Conservation (phyloP, 2,888 invertebrate genomes). For the Phengaris arion region DNA sequence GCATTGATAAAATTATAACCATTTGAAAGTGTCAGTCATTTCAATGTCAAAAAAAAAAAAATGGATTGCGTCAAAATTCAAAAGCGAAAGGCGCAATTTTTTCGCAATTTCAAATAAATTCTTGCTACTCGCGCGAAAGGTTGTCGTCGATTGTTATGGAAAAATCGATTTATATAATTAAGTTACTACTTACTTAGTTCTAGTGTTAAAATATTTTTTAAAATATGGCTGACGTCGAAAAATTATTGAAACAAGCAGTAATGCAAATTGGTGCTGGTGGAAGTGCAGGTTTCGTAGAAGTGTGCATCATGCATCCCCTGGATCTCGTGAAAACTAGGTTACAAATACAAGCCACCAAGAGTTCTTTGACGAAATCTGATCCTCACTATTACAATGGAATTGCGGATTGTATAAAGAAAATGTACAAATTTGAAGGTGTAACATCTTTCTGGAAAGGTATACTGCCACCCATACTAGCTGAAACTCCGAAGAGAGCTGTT, state of each 20-base stretch:
- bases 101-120: slow-evolving; percentile 42
- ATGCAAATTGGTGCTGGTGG: slow-evolving; percentile 94
- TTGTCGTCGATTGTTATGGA: slow-evolving; percentile 35
- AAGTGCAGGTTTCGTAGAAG: slow-evolving; percentile 95
- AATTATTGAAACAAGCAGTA: slow-evolving; percentile 82
- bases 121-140: slow-evolving; percentile 28
- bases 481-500: slow-evolving; percentile 96
- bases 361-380: slow-evolving; percentile 56
- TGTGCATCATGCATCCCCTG: slow-evolving; percentile 97
- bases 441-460: slow-evolving; percentile 96
- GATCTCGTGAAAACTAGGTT: slow-evolving; percentile 94
- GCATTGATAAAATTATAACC: too few relatives aligned
- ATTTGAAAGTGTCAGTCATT: too few relatives aligned
- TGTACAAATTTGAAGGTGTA: slow-evolving; percentile 91
- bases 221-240: slow-evolving; percentile 68
- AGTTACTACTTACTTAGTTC: background rate
- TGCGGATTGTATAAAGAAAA: slow-evolving; percentile 92
- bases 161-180: slow-evolving; percentile 32
- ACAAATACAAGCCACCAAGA: slow-evolving; percentile 61
- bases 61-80: slow-evolving; percentile 34
- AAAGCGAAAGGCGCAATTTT: slow-evolving; percentile 40
- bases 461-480: slow-evolving; percentile 93
- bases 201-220: background rate
- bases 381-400: slow-evolving; percentile 87
- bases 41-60: background rate